Percentiles rank a stretch among this genome's conserved stretches.
Evolutionary conservation across 2,888 invertebrate genomes (phyloP).

Genomic region (Drosophila nr. medialis): DNA sequence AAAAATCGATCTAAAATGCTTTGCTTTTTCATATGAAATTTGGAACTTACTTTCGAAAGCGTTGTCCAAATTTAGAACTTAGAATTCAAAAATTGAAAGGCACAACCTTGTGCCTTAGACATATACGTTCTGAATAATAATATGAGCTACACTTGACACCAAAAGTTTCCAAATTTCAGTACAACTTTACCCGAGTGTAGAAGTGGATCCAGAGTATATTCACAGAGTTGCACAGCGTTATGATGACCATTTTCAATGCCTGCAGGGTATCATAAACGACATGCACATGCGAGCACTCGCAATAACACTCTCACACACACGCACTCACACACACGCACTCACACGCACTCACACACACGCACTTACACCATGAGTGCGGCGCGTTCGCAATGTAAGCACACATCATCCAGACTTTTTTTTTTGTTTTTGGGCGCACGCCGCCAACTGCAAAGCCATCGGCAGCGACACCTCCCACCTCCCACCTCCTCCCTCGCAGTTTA

Average conservation of each 20-base stretch:
- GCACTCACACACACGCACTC: neutral
- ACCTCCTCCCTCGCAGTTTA: slow-evolving; percentile 34
- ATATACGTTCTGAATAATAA: neutral
- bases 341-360: neutral
- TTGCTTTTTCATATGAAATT: too few species aligned
- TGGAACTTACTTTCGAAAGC: neutral
- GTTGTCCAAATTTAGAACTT: too few species aligned
- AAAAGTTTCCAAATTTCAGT: neutral
- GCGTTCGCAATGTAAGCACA: slow-evolving; percentile 37
- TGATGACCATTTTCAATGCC: neutral
- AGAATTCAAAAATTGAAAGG: too few species aligned
- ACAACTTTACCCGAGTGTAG: fast-evolving
- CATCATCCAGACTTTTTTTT: slow-evolving; percentile 57
- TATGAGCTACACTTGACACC: neutral
- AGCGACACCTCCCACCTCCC: slow-evolving; percentile 9
- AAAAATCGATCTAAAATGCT: neutral
- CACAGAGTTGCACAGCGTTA: neutral
- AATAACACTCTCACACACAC: slow-evolving; percentile 11
- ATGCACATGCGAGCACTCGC: slow-evolving; percentile 25
- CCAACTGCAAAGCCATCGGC: slow-evolving; percentile 23
- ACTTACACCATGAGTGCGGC: slow-evolving; percentile 4
- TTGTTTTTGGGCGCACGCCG: slow-evolving; percentile 48
- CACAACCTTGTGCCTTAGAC: neutral
- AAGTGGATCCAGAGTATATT: neutral
- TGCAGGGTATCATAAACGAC: slow-evolving; percentile 3